Conservation (phyloP, 2,888 invertebrate genomes). For the Sarcophaga subvicina region DNA sequence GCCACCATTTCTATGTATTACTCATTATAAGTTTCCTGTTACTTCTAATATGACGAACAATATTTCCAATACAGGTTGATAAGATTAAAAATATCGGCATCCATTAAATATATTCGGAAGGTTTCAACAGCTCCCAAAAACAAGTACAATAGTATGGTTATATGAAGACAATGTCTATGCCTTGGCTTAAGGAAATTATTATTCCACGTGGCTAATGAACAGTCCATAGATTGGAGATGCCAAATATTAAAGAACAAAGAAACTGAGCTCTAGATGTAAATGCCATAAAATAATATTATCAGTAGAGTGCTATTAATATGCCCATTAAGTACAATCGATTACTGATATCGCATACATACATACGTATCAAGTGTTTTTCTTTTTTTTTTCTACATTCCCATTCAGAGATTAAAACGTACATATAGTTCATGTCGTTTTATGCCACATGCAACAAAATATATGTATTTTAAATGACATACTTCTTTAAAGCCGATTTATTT, state of each 20-base stretch:
- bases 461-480: neutral
- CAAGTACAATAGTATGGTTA: too few species aligned
- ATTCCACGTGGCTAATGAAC: too few species aligned
- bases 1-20: too few species aligned
- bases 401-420: neutral
- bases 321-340: neutral
- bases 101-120: too few species aligned
- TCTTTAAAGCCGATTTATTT: conserved; percentile 1
- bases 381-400: neutral
- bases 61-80: too few species aligned
- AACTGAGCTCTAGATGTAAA: neutral
- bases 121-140: too few species aligned
- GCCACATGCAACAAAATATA: neutral
- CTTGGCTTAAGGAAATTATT: too few species aligned
- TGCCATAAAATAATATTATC: neutral
- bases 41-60: too few species aligned
- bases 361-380: neutral
- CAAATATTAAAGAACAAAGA: neutral
- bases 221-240: neutral
- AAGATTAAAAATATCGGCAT: too few species aligned
- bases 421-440: neutral
- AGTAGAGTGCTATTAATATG: neutral
- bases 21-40: too few species aligned
- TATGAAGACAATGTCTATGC: too few species aligned
- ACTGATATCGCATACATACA: neutral